A percentile compares a stretch with the other conserved stretches of the same genome.
Evolutionary conservation across 1,140 invertebrate genomes (phyloP).

Genomic region (Coenobita brevimanus): DNA sequence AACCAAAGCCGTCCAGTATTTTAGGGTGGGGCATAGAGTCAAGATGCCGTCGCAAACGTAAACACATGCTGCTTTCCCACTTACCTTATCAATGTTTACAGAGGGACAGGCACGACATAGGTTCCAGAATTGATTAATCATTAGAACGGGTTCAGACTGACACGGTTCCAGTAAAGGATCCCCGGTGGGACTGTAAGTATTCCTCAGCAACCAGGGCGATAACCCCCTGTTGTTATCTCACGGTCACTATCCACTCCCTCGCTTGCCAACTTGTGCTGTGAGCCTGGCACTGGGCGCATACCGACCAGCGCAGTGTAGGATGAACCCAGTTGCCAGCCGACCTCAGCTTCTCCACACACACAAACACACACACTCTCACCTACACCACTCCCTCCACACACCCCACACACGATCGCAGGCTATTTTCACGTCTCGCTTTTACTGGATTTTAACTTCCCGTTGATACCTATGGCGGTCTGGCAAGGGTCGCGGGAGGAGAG

Average conservation of each 20-base stretch:
- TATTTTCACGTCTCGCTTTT: too few relatives aligned
- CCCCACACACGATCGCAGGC: too few relatives aligned
- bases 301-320: slow-evolving; percentile 57
- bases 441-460: too few relatives aligned
- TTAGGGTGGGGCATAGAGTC: slow-evolving; percentile 35
- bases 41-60: slow-evolving; percentile 25
- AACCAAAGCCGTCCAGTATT: too few relatives aligned
- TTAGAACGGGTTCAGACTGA: slow-evolving; percentile 72
- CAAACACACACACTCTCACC: neutral
- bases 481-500: too few relatives aligned
- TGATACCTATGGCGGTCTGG: too few relatives aligned
- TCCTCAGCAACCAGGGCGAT: slow-evolving; percentile 45
- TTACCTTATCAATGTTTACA: slow-evolving; percentile 94
- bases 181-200: slow-evolving; percentile 42
- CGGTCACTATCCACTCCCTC: slow-evolving; percentile 52
- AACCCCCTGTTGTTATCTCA: slow-evolving; percentile 42
- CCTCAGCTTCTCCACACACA: neutral
- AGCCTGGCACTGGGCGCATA: slow-evolving; percentile 14
- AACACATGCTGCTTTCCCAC: slow-evolving; percentile 42
- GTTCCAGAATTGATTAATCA: slow-evolving; percentile 96
- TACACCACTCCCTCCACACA: neutral
- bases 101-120: slow-evolving; percentile 93
- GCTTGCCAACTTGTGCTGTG: slow-evolving; percentile 56
- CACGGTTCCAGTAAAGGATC: slow-evolving; percentile 45
- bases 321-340: slow-evolving; percentile 48